A percentile compares a stretch with the other conserved stretches of the same genome.
These are phyloP conservation scores for Sinotaia quadrata DNA, from an alignment of 2,888 invertebrate genomes.

Conservation along the genomic window DNA sequence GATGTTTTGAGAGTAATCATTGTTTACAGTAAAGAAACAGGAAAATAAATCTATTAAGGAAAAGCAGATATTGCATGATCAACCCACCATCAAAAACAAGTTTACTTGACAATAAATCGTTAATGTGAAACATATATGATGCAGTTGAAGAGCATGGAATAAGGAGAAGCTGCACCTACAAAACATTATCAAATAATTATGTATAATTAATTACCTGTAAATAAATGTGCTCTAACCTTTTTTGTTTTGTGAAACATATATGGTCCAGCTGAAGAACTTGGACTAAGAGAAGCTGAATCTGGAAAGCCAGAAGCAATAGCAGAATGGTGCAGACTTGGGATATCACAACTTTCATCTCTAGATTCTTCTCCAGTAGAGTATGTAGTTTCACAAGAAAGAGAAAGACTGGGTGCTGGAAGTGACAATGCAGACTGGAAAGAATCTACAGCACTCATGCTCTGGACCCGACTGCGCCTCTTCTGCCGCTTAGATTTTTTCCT, in stretches of 20 bases:
- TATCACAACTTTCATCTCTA: slow-evolving; percentile 35
- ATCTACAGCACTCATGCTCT: slow-evolving; percentile 39
- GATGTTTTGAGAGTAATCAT: too few species aligned
- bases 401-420: not conserved
- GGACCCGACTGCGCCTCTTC: slow-evolving; percentile 52
- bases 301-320: slow-evolving; percentile 29
- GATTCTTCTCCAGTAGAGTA: slow-evolving; percentile 27
- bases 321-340: slow-evolving; percentile 22
- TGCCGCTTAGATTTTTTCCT: slow-evolving; percentile 9
- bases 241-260: slow-evolving; percentile 24
- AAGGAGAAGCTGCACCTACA: too few species aligned
- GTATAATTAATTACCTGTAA: too few species aligned
- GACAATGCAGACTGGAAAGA: not conserved
- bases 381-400: not conserved
- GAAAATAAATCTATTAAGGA: too few species aligned
- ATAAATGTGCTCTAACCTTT: slow-evolving; percentile 6
- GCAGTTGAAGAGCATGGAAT: too few species aligned
- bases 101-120: too few species aligned
- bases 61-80: too few species aligned
- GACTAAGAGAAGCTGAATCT: slow-evolving; percentile 20
- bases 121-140: too few species aligned
- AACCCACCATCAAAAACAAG: too few species aligned
- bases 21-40: too few species aligned
- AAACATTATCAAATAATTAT: too few species aligned
- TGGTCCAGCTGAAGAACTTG: not conserved